A percentile compares a stretch with the other conserved stretches of the same genome.
Conservation (phyloP, 2,888 invertebrate genomes). For the Papilio gigon region DNA sequence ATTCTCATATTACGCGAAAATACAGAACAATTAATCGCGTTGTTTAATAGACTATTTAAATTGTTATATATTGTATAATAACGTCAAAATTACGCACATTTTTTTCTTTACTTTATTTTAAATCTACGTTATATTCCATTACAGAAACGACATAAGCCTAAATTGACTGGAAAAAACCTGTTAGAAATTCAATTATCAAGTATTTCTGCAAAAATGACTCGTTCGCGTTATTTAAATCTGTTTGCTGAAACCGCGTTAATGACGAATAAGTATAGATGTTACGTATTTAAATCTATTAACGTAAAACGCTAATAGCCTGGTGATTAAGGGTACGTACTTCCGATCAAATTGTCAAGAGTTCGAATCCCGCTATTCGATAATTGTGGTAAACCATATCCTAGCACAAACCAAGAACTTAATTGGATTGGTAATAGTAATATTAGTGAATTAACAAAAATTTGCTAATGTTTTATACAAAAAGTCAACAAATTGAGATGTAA, state of each 20-base stretch:
- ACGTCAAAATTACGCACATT: neutral
- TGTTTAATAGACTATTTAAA: neutral
- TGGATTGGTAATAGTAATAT: no score
- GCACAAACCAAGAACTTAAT: no score
- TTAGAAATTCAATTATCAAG: conserved; percentile 32
- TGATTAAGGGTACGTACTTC: no score
- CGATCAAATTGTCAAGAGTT: no score
- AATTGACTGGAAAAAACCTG: conserved; percentile 10
- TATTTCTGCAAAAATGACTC: conserved; percentile 8
- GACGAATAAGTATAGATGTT: neutral
- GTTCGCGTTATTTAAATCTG: conserved; percentile 13
- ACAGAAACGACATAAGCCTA: conserved; percentile 2
- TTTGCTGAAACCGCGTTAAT: conserved; percentile 15
- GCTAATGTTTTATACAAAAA: no score
- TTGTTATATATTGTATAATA: no score
- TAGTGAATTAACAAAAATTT: no score
- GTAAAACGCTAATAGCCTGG: no score
- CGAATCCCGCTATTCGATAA: no score
- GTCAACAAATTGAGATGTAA: no score
- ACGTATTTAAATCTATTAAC: neutral
- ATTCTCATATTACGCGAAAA: neutral
- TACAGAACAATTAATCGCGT: neutral
- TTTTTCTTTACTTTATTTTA: neutral
- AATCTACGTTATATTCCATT: neutral
- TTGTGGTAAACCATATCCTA: no score